Conservation (phyloP, 2,888 invertebrate genomes). For the Drosophila neonasuta region DNA sequence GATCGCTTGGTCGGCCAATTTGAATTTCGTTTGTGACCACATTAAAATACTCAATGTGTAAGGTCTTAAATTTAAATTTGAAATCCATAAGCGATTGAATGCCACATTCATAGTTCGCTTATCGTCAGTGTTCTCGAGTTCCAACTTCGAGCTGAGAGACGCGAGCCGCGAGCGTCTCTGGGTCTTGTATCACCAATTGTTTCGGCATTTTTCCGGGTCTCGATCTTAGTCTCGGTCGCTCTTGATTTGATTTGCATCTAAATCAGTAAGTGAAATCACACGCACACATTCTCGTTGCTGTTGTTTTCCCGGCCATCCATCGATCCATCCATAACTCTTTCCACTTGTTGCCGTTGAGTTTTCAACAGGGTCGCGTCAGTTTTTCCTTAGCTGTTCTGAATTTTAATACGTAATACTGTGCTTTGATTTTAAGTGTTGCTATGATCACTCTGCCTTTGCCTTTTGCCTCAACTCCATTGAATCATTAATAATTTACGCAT, state of each 20-base stretch:
- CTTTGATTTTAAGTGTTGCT: slow-evolving; percentile 73
- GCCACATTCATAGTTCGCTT: slow-evolving; percentile 71
- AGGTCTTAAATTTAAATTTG: slow-evolving; percentile 80
- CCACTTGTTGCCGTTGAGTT: slow-evolving; percentile 55
- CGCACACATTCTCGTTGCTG: slow-evolving; percentile 23
- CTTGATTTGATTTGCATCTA: slow-evolving; percentile 76
- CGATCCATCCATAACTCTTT: slow-evolving; percentile 70
- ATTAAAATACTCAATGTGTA: slow-evolving; percentile 80
- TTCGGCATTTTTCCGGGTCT: slow-evolving; percentile 45
- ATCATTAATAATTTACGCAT: slow-evolving; percentile 76
- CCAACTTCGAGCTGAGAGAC: too few relatives aligned
- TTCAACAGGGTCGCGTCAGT: slow-evolving; percentile 55
- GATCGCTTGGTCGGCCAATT: slow-evolving; percentile 58
- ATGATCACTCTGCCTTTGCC: slow-evolving; percentile 56
- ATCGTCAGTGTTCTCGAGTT: slow-evolving; percentile 18
- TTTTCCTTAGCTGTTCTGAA: slow-evolving; percentile 58
- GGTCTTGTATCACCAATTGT: slow-evolving; percentile 54
- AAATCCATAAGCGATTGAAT: slow-evolving; percentile 78
- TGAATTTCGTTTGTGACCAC: slow-evolving; percentile 72
- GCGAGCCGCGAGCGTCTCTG: background rate
- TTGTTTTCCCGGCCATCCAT: slow-evolving; percentile 25
- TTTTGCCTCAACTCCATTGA: slow-evolving; percentile 41
- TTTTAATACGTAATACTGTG: slow-evolving; percentile 64
- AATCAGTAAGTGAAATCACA: slow-evolving; percentile 71
- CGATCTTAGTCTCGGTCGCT: slow-evolving; percentile 51